These are phyloP conservation scores for Aquatica leii DNA, from an alignment of 2,888 invertebrate genomes.

Conservation along the genomic window DNA sequence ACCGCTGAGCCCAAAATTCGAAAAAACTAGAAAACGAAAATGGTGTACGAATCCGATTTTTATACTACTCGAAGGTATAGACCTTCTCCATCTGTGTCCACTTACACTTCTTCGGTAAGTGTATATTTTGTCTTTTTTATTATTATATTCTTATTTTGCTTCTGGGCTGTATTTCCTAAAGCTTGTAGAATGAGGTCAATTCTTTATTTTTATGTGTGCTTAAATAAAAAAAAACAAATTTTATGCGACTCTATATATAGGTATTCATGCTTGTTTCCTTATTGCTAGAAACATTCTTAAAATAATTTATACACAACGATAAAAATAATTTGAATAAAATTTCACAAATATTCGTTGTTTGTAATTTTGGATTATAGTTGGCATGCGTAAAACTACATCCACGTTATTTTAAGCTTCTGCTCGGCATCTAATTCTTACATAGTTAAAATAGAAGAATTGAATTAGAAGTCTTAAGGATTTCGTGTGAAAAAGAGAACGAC, in stretches of 20 bases:
- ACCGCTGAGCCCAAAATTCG: slow-evolving; percentile 33
- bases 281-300: too few relatives aligned
- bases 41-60: slow-evolving; percentile 95
- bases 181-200: too few relatives aligned
- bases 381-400: slow-evolving; percentile 2
- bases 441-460: not conserved
- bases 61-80: slow-evolving; percentile 87
- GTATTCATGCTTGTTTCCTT: too few relatives aligned
- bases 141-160: slow-evolving; percentile 50
- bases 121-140: not conserved
- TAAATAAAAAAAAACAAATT: too few relatives aligned
- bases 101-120: slow-evolving; percentile 84
- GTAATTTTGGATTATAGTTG: not conserved
- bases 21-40: slow-evolving; percentile 63
- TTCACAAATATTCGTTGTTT: too few relatives aligned
- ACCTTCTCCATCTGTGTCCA: slow-evolving; percentile 72
- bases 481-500: slow-evolving; percentile 12
- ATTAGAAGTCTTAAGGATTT: not conserved
- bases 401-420: slow-evolving; percentile 3
- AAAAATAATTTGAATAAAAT: too few relatives aligned
- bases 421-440: too few relatives aligned
- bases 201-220: too few relatives aligned
- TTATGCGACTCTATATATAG: too few relatives aligned
- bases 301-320: too few relatives aligned
- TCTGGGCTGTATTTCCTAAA: not conserved